A percentile compares a stretch with the other conserved stretches of the same genome.
phyloP scores from a whole-genome alignment of 92 coral and sea anemone genomes.

The Actinostola sp. region DNA sequence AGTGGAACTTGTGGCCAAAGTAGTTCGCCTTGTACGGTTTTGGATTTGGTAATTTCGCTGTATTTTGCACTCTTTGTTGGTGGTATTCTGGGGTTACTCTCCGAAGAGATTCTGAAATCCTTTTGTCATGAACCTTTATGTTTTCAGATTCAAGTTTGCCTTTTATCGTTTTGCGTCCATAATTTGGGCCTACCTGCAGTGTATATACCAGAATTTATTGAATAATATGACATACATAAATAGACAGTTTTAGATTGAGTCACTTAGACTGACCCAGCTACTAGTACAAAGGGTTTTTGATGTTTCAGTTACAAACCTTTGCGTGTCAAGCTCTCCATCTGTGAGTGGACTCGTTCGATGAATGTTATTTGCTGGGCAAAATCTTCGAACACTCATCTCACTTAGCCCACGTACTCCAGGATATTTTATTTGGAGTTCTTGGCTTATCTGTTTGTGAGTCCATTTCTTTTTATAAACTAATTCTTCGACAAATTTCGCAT shows the following conservation, averaged over 20 bases:
- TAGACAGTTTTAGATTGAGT: too few species aligned
- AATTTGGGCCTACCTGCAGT: constrained; percentile 54
- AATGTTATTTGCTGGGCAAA: constrained; percentile 25
- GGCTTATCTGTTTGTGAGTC: constrained; percentile 22
- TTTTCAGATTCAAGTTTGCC: constrained; percentile 47
- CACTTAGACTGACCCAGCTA: too few species aligned
- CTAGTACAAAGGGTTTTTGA: too few species aligned
- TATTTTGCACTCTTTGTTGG: constrained; percentile 47
- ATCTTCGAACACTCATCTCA: constrained; percentile 19
- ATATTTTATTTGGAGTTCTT: constrained; percentile 3
- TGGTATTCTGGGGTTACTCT: constrained; percentile 55
- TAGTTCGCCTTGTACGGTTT: constrained; percentile 58
- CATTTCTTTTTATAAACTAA: too few species aligned
- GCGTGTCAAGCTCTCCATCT: constrained; percentile 21
- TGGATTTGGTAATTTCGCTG: constrained; percentile 53
- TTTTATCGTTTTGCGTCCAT: constrained; percentile 62
- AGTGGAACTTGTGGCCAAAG: constrained; percentile 66
- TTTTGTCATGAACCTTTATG: constrained; percentile 56
- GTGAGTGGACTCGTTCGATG: constrained; percentile 10
- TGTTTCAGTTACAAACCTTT: constrained; percentile 10
- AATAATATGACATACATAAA: not conserved
- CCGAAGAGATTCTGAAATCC: constrained; percentile 51
- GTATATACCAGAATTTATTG: not conserved
- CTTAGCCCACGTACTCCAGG: constrained; percentile 28
- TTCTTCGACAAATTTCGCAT: too few species aligned